A percentile compares a stretch with the other conserved stretches of the same genome.
Conservation (phyloP, 2,113 vertebrate species). For the Calidris pugnax region DNA sequence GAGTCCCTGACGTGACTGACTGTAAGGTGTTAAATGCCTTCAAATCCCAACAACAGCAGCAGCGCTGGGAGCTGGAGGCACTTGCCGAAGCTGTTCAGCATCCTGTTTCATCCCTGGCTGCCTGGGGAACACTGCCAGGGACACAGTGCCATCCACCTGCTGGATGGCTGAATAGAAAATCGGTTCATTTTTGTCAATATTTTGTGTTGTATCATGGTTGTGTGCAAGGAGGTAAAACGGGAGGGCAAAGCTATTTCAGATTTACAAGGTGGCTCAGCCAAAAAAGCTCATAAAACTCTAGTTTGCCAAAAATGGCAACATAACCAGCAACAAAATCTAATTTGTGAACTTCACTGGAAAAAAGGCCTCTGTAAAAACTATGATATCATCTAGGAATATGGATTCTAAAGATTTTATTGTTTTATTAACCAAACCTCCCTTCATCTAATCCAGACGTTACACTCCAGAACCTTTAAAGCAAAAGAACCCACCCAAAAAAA, state of each 20-base stretch:
- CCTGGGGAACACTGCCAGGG: rapidly evolving
- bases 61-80: neutral
- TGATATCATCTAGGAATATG: conserved; percentile 1
- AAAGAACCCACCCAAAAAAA: rapidly evolving
- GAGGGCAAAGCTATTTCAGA: neutral
- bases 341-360: conserved; percentile 1
- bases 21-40: neutral
- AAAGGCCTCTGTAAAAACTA: conserved; percentile 7
- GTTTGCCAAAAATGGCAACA: conserved; percentile 21
- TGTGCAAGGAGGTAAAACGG: neutral
- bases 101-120: neutral
- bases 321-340: conserved; percentile 24
- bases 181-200: neutral
- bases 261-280: neutral
- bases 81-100: neutral
- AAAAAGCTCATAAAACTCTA: neutral
- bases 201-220: neutral
- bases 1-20: neutral
- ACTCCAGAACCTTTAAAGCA: neutral
- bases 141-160: neutral
- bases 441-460: neutral
- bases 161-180: neutral
- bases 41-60: neutral
- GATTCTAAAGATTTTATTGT: neutral
- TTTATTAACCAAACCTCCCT: neutral